A percentile compares a stretch with the other conserved stretches of the same genome.
phyloP scores from a whole-genome alignment of 2,888 invertebrate genomes.

The Erebia palarica region DNA sequence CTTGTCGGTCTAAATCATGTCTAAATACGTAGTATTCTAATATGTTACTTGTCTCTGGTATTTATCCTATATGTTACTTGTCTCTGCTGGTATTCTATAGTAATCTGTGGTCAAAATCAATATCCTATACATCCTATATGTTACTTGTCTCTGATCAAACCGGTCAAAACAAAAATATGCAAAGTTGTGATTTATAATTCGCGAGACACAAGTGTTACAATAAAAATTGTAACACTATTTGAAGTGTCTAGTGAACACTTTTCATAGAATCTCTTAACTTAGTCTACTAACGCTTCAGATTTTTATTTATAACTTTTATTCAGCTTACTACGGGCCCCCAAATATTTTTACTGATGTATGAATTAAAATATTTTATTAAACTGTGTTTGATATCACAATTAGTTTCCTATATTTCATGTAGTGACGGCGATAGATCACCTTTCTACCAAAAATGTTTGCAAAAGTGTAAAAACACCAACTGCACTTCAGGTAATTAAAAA shows the following conservation, averaged over 20 bases:
- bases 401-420: slow-evolving; percentile 46
- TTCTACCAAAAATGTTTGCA: slow-evolving; percentile 80
- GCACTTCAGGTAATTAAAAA: slow-evolving; percentile 74
- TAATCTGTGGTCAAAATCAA: no score
- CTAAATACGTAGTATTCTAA: no score
- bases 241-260: not conserved
- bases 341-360: slow-evolving; percentile 13
- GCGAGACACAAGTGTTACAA: not conserved
- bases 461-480: slow-evolving; percentile 71
- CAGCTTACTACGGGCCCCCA: no score
- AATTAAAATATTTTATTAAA: slow-evolving; percentile 13
- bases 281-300: not conserved
- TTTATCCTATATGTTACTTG: no score
- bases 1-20: no score
- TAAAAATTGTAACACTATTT: not conserved
- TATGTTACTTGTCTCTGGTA: no score
- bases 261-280: not conserved
- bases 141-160: no score
- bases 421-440: slow-evolving; percentile 80
- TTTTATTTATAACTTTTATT: no score
- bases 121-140: no score
- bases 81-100: no score
- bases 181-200: not conserved
- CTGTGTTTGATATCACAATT: slow-evolving; percentile 33
- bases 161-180: no score